Evolutionary conservation across 2,113 vertebrate species (phyloP).

Genomic region (Uria lomvia): DNA sequence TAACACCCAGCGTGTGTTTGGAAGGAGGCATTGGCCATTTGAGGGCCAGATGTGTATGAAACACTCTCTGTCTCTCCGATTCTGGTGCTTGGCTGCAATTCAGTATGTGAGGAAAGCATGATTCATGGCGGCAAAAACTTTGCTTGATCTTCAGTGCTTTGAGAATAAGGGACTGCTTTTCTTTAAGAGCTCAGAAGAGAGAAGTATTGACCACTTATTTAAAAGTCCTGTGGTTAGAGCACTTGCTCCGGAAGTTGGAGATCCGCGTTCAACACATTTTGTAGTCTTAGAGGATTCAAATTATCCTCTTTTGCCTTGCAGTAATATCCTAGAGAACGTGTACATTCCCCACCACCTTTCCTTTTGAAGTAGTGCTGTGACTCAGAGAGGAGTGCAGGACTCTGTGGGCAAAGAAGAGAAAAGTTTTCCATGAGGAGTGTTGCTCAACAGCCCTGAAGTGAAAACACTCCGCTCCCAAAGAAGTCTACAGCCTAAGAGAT

Average conservation of each 20-base stretch:
- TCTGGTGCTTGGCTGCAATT: background rate
- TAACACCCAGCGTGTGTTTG: background rate
- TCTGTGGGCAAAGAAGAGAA: background rate
- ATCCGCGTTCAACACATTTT: background rate
- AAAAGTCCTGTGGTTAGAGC: background rate
- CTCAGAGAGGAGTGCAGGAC: background rate
- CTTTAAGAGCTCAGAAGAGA: background rate
- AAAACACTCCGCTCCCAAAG: background rate
- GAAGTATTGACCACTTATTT: background rate
- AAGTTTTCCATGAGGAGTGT: background rate
- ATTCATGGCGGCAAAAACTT: conserved; percentile 7
- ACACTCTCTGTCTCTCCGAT: background rate
- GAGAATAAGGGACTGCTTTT: background rate
- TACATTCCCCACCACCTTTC: background rate
- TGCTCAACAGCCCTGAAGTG: background rate
- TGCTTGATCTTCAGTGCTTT: background rate
- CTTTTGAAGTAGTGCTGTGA: background rate
- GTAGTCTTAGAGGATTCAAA: background rate
- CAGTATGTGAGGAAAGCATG: background rate
- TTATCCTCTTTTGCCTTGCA: background rate
- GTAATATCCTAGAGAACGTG: background rate
- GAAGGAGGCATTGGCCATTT: background rate
- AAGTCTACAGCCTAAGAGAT: background rate
- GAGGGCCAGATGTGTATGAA: conserved; percentile 16
- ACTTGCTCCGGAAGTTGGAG: background rate